Base-by-base conservation (phyloP, 2,113 vertebrate genomes). In the Zingel zingel region DNA sequence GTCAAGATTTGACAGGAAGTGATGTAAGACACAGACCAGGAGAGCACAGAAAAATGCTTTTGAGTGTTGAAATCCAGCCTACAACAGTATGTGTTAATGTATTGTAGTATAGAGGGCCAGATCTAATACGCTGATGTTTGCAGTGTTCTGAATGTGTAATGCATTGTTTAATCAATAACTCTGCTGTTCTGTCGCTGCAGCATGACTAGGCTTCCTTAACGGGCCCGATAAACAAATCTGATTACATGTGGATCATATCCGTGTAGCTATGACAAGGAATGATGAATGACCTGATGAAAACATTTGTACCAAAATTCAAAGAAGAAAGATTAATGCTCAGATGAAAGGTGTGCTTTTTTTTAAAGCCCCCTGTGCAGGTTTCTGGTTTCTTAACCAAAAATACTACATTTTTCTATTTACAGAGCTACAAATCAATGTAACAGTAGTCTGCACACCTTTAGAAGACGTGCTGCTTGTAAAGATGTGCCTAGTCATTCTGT, bases 101-200 rank as follows among this genome's bases (percentile, higher is more conserved):
- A 11, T 62, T 59, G 61, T 36, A 69, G 62, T 59, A 23, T 14
- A 51, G n/a, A 50, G 53, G 36, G 70, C 45, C 36, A 25, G 27
- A 70, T 79, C 70, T 77, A 78, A 77, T 77, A 47, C 71, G 85
- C 77, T 85, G 81, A 88, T 81, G 62, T 81, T 77, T 54, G 88
- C 83, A 77, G 15, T 74, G 81, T 84, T 76, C 81, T 83, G 57
- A 77, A 54, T 86, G 78, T 81, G 54, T 86, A 86, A 87, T 85
- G 81, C 13, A 43, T 80, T 47, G 81, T 88, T 50, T 76, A 77
- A 83, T 90, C 85, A 72, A 86, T 86, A 81, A 14, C 48, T 61
- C 61, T 74, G 62, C 76, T 0, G 58, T 62, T 81, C 48, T 69
- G 59, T 59, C 19, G 14, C 82, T 83, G 85, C 85, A 85, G 81